Base-by-base conservation (phyloP, 2,888 invertebrate species). In the Oscheius onirici region DNA sequence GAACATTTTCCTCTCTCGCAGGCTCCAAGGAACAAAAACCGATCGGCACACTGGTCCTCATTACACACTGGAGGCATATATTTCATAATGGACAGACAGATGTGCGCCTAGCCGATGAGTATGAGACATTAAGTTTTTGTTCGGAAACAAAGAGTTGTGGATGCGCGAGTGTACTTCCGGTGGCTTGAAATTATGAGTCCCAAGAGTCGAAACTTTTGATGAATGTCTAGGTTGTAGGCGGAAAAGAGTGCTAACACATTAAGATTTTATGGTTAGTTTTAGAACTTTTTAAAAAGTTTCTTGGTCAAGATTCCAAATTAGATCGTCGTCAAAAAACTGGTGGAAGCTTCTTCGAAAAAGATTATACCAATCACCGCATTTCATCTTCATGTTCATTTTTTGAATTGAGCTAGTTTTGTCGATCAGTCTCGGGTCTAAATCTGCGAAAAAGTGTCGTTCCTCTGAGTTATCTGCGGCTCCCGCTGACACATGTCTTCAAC, bases 11-110 rank as follows among this genome's bases (percentile, higher is more conserved):
- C 58, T 58, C 58, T 24, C 34, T 34, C 34, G n/a, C 58, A 41
- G 40, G 41, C 40, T 43, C 58, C 17, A 58, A 43, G 43, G 41
- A 34, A 58, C 58, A 58, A 58, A 58, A 58, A 58, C 58, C 58
- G 41, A 58, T 58, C 40, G 34, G 63, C 63, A 63, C 63, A 63
- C 49, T 63, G 49, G 49, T 63, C 58, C 49, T 58, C 63, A 63
- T 63, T 63, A 63, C 63, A 63, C 63, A 28, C 63, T 63, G 49
- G 49, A 63, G 63, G 63, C 63, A 63, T 63, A 58, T 58, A 63
- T 63, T 63, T 63, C 63, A 63, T 63, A 63, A 63, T 63, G 63
- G 46, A 63, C 34, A 49, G 63, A 63, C 63, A 63, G 46, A 63
- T 63, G 63, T 63, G 63, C 43, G 60, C 60, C 60, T 41, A 22